Evolutionary conservation across 1,140 invertebrate genomes (phyloP), one percentile per base, ranked within the genome.

Genomic region (Bombus soroeensis): DNA sequence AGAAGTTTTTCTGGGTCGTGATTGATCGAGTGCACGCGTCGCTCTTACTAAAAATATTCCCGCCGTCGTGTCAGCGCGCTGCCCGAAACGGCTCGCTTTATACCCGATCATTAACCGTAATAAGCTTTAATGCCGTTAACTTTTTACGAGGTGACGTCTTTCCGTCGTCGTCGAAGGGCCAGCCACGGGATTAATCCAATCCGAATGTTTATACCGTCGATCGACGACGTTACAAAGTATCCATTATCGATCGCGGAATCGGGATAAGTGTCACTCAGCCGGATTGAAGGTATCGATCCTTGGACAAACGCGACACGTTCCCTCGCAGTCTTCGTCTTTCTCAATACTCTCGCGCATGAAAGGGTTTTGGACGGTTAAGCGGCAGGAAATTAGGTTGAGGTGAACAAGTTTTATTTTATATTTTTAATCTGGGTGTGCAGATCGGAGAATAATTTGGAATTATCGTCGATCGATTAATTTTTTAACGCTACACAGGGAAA

Each of bases 1-100:
- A 28, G 18, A 76, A 83, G 71, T 82, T 82, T 82, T 82, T 82
- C 81, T 82, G 81, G 81, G 81, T 82, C 81, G 81, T 82, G 81
- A 82, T 82, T 75, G 81, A 82, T 82, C 81, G 57, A 32, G n/a
- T 66, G 71, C 71, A 82, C 81, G 71, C 81, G 81, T 34, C 57
- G 39, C n/a, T 75, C 57, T 47, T 43, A 47, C 71, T 75, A 75
- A 82, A 75, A 82, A 64, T 74, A 81, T 59, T 81, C 37, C 6
- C 47, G 47, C 25, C 66, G 28, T 70, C 28, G 64, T 53, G 47
- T 53, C 47, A 53, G n/a, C 43, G 43, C 9, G 79, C 3, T 25
- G 43, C 5, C 78, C 43, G 34, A 57, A 72, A 73, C 28, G 37
- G 28, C 53, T 41, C 37, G 37, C 25, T 41, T 74, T 22, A 74